Conservation (phyloP, 2,113 vertebrate species). For the Potamarius usumacintae region DNA sequence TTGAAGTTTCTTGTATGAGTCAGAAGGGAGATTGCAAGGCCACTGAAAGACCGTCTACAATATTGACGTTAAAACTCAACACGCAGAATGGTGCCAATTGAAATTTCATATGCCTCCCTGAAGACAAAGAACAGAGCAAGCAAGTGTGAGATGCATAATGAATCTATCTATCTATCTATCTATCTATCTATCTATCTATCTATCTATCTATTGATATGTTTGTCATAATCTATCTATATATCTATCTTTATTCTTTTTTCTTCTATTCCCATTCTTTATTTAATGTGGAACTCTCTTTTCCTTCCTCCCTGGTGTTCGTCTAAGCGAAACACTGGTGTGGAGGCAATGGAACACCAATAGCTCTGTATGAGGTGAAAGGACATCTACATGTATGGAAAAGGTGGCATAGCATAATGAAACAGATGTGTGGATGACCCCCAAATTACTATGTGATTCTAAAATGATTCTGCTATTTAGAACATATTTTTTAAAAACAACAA, state of each 20-base stretch:
- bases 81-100: constrained; percentile 78
- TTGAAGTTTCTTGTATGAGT: constrained; percentile 78
- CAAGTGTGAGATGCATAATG: constrained; percentile 78
- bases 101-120: constrained; percentile 78
- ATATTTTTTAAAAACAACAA: not conserved
- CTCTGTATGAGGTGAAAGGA: constrained; percentile 54
- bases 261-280: constrained; percentile 70
- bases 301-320: constrained; percentile 66
- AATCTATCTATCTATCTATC: constrained; percentile 29
- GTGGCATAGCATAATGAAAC: constrained; percentile 49
- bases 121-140: constrained; percentile 69
- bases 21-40: constrained; percentile 74
- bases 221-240: not conserved
- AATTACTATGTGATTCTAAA: not conserved
- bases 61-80: constrained; percentile 81
- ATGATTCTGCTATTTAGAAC: not conserved
- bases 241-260: not conserved
- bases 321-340: constrained; percentile 63
- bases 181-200: constrained; percentile 43
- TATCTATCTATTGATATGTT: not conserved
- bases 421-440: not conserved
- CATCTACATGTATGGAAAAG: constrained; percentile 65
- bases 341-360: constrained; percentile 56
- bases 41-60: constrained; percentile 69
- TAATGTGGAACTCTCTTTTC: constrained; percentile 75